Evolutionary conservation across 2,797 vertebrate species (phyloP).

Genomic region (Fratercula arctica): DNA sequence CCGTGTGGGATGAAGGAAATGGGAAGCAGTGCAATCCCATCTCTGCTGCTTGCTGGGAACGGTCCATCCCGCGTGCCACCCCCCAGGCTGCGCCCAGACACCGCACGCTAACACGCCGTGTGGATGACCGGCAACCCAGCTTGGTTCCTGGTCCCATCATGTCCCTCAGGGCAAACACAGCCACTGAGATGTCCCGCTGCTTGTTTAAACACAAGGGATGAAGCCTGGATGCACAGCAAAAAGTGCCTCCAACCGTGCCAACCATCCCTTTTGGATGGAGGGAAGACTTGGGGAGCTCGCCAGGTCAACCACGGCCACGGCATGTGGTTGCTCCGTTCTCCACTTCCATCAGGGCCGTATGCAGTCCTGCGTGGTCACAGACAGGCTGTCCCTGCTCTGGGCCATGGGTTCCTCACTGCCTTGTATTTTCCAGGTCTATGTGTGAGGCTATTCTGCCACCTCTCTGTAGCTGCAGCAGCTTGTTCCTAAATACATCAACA

Average conservation of each 20-base stretch:
- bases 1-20: not conserved
- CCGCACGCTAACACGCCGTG: too few species aligned
- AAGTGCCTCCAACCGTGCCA: not conserved
- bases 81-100: not conserved
- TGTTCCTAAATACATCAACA: not conserved
- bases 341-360: not conserved
- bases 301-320: fast-evolving
- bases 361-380: not conserved
- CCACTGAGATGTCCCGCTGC: not conserved
- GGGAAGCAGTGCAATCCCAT: not conserved
- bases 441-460: conserved; percentile 43
- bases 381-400: not conserved
- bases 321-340: fast-evolving
- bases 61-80: fast-evolving
- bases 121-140: not conserved
- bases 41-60: not conserved
- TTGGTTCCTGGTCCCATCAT: fast-evolving
- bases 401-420: not conserved
- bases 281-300: fast-evolving
- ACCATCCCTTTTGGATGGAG: not conserved
- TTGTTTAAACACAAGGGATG: not conserved
- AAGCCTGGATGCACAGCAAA: not conserved
- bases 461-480: conserved; percentile 16
- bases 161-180: not conserved
- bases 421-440: not conserved